Evolutionary conservation across 2,113 vertebrate species (phyloP), one percentile per base, ranked within the genome.

Genomic region (Hoplias malabaricus): DNA sequence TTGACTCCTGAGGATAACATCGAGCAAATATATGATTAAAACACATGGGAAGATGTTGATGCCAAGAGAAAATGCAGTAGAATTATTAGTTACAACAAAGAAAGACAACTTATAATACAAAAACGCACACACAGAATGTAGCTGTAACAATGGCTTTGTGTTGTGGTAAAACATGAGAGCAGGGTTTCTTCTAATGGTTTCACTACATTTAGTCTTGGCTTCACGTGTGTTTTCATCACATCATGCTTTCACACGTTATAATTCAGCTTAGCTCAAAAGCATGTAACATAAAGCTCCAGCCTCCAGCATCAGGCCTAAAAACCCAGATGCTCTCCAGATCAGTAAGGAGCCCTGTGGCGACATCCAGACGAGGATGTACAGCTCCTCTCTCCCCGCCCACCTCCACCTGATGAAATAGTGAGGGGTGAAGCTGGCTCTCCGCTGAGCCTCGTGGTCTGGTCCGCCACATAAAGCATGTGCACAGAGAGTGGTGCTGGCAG

Each of bases 391-490:
- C 62, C n/a, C 68, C 11, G 62, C 69, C 34, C 43, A 29, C 27
- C n/a, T 27, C 50, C 66, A 68, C 73, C 76, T 57, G 43, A 73
- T 59, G 76, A 80, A 73, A 79, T 61, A 71, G 77, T 67, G 69
- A 40, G 29, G 33, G 40, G 21, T 43, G 67, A 61, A 77, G 69
- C 83, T 38, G 43, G 75, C 42, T 48, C 68, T 68, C 36, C 27
- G 25, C 57, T 23, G 27, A 69, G 54, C 53, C 70, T 59, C 34
- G 70, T 36, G 33, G 67, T 43, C 33, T 43, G 53, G 38, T 61
- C 77, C 73, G 43, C 68, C 61, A 84, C 79, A 86, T 86, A 86
- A 86, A 83, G 85, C 79, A 83, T 84, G 83, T 84, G 79, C 70
- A 74, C 73, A 2, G 16, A 61, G 79, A 82, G 82, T 66, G 56